Evolutionary conservation across 1,140 invertebrate species (phyloP).

Genomic region (Belonocnema kinseyi): DNA sequence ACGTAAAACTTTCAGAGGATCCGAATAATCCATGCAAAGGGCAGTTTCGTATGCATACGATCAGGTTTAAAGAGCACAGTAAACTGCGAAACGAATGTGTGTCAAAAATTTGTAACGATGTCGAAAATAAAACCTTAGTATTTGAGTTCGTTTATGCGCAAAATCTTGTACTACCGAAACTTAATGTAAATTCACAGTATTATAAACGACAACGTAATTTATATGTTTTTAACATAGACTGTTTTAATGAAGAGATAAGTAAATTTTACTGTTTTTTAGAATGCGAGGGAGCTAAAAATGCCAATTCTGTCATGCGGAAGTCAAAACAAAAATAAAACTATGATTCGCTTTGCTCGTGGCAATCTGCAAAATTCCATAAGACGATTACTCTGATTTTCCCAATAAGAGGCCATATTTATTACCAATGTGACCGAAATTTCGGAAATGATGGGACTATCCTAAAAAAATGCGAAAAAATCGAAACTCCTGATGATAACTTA

Average conservation of each 20-base stretch:
- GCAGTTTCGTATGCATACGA: not conserved
- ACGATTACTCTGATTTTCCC: constrained; percentile 30
- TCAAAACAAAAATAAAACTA: constrained; percentile 22
- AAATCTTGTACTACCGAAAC: constrained; percentile 37
- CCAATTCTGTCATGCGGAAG: not conserved
- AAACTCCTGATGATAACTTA: constrained; percentile 30
- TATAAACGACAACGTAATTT: too few species aligned
- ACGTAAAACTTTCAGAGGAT: not conserved
- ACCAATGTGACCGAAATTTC: too few species aligned
- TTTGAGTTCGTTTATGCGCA: constrained; percentile 39
- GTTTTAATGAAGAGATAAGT: constrained; percentile 24
- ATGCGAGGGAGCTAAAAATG: constrained; percentile 31
- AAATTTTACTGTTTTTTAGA: constrained; percentile 39
- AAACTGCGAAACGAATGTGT: constrained; percentile 3
- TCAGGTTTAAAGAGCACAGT: not conserved
- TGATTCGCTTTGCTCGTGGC: constrained; percentile 31
- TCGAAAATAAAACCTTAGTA: not conserved
- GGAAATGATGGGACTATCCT: constrained; percentile 28
- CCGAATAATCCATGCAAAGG: not conserved
- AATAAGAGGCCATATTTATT: too few species aligned
- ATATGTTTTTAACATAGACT: constrained; percentile 36
- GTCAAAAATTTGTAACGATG: not conserved
- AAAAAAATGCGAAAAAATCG: constrained; percentile 27
- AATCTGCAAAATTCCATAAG: too few species aligned
- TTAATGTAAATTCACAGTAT: too few species aligned